phyloP scores from a whole-genome alignment of 1,140 invertebrate species.

The Cotesia chilonis region DNA sequence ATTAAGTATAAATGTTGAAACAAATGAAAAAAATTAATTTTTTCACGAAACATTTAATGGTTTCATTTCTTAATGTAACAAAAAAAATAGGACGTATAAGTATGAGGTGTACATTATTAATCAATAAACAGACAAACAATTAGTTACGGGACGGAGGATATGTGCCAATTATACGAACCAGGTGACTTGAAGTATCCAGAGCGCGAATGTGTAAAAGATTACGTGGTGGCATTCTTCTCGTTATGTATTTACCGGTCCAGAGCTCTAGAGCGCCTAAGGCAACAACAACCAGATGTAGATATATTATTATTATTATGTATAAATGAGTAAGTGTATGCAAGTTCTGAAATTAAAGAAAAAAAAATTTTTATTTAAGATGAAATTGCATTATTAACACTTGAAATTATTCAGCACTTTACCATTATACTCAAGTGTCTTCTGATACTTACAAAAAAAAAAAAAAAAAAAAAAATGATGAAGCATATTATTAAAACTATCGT shows the following conservation, averaged over 20 bases:
- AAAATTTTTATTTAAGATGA: no score
- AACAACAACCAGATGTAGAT: constrained; percentile 7
- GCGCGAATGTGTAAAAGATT: constrained; percentile 45
- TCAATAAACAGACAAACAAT: constrained; percentile 43
- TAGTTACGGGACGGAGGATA: constrained; percentile 53
- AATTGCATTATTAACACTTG: no score
- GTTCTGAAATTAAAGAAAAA: background rate
- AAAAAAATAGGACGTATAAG: constrained; percentile 15
- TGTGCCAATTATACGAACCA: constrained; percentile 53
- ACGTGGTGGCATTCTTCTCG: constrained; percentile 36
- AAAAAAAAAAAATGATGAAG: no score
- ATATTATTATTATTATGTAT: background rate
- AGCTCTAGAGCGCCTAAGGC: background rate
- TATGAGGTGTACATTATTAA: background rate
- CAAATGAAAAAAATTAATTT: background rate
- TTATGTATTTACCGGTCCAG: constrained; percentile 28
- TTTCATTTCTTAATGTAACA: background rate
- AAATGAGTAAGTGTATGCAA: background rate
- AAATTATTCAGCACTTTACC: no score
- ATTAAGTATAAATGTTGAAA: background rate
- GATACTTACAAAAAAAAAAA: no score
- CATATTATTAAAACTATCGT: no score
- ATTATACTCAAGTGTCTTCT: no score
- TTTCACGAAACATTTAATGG: background rate
- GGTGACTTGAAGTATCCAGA: constrained; percentile 54